Evolutionary conservation across 2,888 invertebrate species (phyloP).

Genomic region (Andrena dorsata): DNA sequence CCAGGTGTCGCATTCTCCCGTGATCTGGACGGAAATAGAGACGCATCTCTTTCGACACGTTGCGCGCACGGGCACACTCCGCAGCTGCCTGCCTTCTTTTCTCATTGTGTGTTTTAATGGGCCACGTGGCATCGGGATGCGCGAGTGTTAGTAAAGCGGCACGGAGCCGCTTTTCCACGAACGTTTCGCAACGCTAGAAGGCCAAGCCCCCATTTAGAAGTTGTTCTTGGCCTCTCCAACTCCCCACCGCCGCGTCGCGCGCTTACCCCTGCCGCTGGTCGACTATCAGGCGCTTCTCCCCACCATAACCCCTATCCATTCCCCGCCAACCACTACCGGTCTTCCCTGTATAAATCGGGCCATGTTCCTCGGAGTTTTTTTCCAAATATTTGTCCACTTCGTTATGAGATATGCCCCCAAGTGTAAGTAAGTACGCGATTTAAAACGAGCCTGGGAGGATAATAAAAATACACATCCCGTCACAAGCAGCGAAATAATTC

Average conservation of each 20-base stretch:
- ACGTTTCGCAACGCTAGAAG: constrained; percentile 84
- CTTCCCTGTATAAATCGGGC: constrained; percentile 40
- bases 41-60: constrained; percentile 55
- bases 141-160: constrained; percentile 83
- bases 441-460: background rate
- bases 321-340: constrained; percentile 14
- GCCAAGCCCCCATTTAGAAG: constrained; percentile 82
- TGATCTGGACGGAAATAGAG: constrained; percentile 54
- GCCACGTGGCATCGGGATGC: constrained; percentile 64
- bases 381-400: constrained; percentile 41
- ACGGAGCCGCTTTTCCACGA: constrained; percentile 84
- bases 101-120: constrained; percentile 61
- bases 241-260: constrained; percentile 27
- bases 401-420: constrained; percentile 1
- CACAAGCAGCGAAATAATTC: too few relatives aligned
- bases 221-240: constrained; percentile 68
- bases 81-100: constrained; percentile 58
- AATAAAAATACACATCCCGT: background rate
- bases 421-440: background rate
- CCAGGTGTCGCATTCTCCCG: constrained; percentile 53
- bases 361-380: constrained; percentile 20
- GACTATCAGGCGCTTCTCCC: constrained; percentile 5
- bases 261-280: background rate
- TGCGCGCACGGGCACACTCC: constrained; percentile 23
- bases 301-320: background rate